Evolutionary conservation across 2,888 invertebrate genomes (phyloP).

Genomic region (Calameuta pallipes): DNA sequence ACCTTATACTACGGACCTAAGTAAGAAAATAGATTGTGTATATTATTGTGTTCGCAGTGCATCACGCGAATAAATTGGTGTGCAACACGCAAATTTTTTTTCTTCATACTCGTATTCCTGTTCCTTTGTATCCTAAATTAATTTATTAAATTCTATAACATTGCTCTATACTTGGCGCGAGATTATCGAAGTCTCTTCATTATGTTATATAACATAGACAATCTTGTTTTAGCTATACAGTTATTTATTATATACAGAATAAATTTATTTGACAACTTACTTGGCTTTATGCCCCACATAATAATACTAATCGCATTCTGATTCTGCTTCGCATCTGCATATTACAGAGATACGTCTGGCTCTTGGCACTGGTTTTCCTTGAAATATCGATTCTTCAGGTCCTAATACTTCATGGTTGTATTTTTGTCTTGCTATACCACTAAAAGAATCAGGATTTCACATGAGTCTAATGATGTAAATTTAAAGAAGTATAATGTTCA

Average conservation of each 20-base stretch:
- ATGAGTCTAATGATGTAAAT: background rate
- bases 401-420: slow-evolving; percentile 92
- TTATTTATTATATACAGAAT: background rate
- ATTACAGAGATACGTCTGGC: slow-evolving; percentile 85
- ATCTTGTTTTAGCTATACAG: background rate
- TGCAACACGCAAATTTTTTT: slow-evolving; percentile 8
- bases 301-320: slow-evolving; percentile 6
- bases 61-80: slow-evolving; percentile 21
- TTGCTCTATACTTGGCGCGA: background rate
- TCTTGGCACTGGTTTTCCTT: slow-evolving; percentile 71
- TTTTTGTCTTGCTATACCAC: slow-evolving; percentile 83
- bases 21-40: slow-evolving; percentile 12
- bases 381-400: slow-evolving; percentile 75
- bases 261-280: background rate
- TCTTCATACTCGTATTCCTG: background rate
- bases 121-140: background rate
- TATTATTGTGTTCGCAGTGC: slow-evolving; percentile 17
- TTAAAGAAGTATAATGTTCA: background rate
- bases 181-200: background rate
- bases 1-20: background rate
- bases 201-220: background rate
- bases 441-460: slow-evolving; percentile 56
- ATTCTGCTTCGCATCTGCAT: slow-evolving; percentile 77
- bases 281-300: background rate
- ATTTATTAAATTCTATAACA: background rate